These are phyloP conservation scores for Ramphastos sulfuratus DNA, from an alignment of 2,113 vertebrate genomes.

Conservation along the genomic window DNA sequence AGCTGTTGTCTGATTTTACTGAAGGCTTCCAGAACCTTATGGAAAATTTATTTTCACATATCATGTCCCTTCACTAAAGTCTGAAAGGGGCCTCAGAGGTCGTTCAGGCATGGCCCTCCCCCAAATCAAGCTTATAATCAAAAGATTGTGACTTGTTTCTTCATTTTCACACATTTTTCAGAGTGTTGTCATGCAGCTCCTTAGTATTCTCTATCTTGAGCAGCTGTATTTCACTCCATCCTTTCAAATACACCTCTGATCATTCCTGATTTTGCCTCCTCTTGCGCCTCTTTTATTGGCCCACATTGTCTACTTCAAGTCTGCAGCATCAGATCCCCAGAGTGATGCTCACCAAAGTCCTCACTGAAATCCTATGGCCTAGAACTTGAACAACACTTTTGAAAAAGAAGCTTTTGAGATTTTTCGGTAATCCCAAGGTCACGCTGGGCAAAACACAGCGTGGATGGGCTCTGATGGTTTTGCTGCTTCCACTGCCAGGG, in stretches of 20 bases:
- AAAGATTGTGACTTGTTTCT: not conserved
- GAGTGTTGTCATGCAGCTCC: not conserved
- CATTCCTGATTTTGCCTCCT: not conserved
- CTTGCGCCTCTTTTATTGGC: not conserved
- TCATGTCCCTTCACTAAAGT: not conserved
- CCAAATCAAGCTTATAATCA: not conserved
- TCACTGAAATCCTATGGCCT: not conserved
- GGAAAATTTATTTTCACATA: not conserved
- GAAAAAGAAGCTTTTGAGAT: not conserved
- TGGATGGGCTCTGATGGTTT: not conserved
- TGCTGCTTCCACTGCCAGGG: not conserved
- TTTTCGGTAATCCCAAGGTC: not conserved
- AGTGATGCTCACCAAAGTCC: not conserved
- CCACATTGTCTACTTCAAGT: not conserved
- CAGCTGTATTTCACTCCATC: not conserved
- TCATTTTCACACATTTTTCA: not conserved
- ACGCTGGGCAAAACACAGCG: accelerated
- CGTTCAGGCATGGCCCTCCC: not conserved
- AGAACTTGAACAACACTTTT: not conserved
- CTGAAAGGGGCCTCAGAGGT: not conserved
- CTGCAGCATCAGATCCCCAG: not conserved
- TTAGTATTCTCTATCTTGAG: not conserved
- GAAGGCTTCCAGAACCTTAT: not conserved
- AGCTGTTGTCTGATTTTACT: not conserved
- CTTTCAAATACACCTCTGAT: not conserved